phyloP scores from a whole-genome alignment of 2,888 invertebrate genomes.

The Perizoma flavofasciatum region DNA sequence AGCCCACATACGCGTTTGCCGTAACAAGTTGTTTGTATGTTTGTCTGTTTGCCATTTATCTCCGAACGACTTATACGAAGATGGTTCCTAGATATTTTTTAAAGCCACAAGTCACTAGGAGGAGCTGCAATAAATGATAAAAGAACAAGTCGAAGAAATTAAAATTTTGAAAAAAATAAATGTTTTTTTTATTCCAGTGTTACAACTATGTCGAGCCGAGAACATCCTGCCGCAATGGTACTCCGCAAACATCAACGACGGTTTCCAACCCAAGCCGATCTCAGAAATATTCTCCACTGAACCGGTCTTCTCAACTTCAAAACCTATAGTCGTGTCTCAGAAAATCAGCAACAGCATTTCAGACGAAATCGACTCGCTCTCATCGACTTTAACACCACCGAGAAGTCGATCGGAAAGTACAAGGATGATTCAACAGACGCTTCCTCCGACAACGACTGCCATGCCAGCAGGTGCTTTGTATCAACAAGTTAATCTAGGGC shows the following conservation, averaged over 20 bases:
- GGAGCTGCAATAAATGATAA: no score
- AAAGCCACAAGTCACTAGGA: no score
- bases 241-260: conserved; percentile 73
- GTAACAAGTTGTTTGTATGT: no score
- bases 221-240: conserved; percentile 67
- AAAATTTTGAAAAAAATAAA: no score
- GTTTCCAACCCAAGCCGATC: conserved; percentile 69
- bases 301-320: conserved; percentile 56
- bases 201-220: conserved; percentile 75
- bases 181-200: conserved; percentile 62
- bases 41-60: no score
- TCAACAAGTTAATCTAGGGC: conserved; percentile 11
- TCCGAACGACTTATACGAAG: no score
- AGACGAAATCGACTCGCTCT: conserved; percentile 35
- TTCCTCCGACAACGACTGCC: conserved; percentile 26
- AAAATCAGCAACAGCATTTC: conserved; percentile 32
- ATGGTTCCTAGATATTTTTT: no score
- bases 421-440: conserved; percentile 6
- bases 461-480: conserved; percentile 29
- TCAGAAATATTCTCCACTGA: conserved; percentile 71
- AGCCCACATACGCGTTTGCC: no score
- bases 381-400: conserved; percentile 43
- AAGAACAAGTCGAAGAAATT: no score
- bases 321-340: conserved; percentile 53
- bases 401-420: conserved; percentile 23